A percentile compares a stretch with the other conserved stretches of the same genome.
Evolutionary conservation across 2,888 invertebrate species (phyloP).

Genomic region (Habrosyne pyritoides): DNA sequence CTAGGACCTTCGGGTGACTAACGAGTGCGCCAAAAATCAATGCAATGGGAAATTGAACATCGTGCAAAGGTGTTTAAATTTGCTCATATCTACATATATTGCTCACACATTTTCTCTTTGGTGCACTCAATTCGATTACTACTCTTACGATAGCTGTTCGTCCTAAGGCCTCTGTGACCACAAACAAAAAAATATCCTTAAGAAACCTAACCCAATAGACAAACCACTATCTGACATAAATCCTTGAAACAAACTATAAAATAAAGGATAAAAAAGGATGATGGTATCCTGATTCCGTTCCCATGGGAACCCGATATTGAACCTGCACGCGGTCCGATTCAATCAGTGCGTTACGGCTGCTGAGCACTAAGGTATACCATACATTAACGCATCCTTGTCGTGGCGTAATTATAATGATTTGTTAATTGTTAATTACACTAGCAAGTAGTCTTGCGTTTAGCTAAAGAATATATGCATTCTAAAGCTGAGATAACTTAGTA

Average conservation of each 20-base stretch:
- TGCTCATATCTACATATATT: no score
- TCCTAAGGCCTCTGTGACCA: no score
- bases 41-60: no score
- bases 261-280: conserved; percentile 11
- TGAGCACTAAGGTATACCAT: background rate
- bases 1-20: no score
- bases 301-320: conserved; percentile 12
- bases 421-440: background rate
- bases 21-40: no score
- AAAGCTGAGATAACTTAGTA: no score
- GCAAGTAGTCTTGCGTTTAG: background rate
- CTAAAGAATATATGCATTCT: background rate
- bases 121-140: no score
- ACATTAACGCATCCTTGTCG: background rate
- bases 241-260: background rate
- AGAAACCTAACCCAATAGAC: background rate
- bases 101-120: no score
- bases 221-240: background rate
- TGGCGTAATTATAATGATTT: background rate
- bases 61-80: no score
- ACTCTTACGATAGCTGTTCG: no score
- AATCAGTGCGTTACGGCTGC: conserved; percentile 11
- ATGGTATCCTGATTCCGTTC: conserved; percentile 9
- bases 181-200: background rate
- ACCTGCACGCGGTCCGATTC: conserved; percentile 11